phyloP scores from a whole-genome alignment of 2,888 invertebrate species.

The Heliconius ismenius region DNA sequence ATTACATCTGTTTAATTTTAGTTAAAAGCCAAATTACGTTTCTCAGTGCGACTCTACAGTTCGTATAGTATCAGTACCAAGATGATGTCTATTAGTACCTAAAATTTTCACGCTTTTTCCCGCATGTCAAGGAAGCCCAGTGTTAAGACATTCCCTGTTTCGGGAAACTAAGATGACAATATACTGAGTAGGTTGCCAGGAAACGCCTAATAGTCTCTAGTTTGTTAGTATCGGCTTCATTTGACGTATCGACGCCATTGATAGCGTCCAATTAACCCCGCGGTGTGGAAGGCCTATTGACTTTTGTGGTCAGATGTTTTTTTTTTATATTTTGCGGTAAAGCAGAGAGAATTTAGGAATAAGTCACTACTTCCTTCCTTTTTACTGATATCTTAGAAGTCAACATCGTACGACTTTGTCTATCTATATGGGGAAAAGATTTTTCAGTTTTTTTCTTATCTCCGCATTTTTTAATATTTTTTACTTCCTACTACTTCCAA shows the following conservation, averaged over 20 bases:
- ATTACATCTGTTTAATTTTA: no score
- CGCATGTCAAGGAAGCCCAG: no score
- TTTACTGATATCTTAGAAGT: no score
- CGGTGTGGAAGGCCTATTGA: slow-evolving; percentile 1
- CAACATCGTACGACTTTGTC: no score
- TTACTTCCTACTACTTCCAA: neutral
- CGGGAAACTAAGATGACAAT: neutral
- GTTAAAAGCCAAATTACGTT: no score
- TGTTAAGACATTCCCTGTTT: neutral
- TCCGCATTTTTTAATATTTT: neutral
- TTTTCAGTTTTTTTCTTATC: neutral
- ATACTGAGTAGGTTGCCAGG: slow-evolving; percentile 4
- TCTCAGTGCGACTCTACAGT: no score
- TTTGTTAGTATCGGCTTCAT: slow-evolving; percentile 8
- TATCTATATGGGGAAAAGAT: no score
- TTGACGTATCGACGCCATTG: slow-evolving; percentile 23
- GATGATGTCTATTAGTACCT: no score
- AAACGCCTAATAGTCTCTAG: neutral
- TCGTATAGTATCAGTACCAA: no score
- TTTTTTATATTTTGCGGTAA: neutral
- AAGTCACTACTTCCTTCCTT: no score
- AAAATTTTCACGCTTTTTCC: no score
- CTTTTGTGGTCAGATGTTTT: neutral
- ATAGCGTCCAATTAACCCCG: slow-evolving; percentile 27
- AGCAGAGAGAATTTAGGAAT: neutral